Conservation (phyloP, 2,113 vertebrate species). For the Heterochromis multidens region DNA sequence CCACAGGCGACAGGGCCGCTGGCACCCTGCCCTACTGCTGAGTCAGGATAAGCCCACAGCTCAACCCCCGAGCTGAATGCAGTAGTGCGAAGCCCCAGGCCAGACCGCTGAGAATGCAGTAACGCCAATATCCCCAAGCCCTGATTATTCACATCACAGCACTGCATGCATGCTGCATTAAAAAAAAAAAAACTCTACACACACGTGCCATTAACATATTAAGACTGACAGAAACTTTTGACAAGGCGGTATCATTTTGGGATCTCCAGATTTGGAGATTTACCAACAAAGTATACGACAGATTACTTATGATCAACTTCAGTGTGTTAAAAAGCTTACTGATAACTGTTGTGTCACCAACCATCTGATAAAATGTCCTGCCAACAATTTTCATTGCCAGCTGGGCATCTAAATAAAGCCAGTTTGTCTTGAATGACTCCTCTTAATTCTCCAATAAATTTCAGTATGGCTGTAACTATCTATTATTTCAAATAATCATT, state of each 20-base stretch:
- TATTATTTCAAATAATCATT: neutral
- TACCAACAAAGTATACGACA: neutral
- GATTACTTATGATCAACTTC: neutral
- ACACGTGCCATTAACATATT: constrained; percentile 10
- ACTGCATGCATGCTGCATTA: constrained; percentile 30
- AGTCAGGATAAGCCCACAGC: constrained; percentile 61
- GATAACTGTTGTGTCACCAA: constrained; percentile 6
- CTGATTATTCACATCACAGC: constrained; percentile 51
- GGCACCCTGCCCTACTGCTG: constrained; percentile 49
- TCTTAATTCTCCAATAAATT: neutral
- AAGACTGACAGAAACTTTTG: neutral
- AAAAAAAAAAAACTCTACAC: constrained; percentile 21
- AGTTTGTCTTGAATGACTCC: neutral
- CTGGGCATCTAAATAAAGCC: constrained; percentile 22
- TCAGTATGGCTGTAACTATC: neutral
- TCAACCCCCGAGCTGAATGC: constrained; percentile 38
- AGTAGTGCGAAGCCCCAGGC: constrained; percentile 39
- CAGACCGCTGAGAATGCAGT: constrained; percentile 52
- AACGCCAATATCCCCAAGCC: constrained; percentile 26
- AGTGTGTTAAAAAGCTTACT: neutral
- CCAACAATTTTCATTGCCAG: constrained; percentile 30
- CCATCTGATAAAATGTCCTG: constrained; percentile 30
- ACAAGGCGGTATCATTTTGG: neutral
- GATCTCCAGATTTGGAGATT: neutral
- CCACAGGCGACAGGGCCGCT: constrained; percentile 48